These are phyloP conservation scores for Varanus salvator DNA, from an alignment of 2,113 vertebrate species.

Conservation along the genomic window DNA sequence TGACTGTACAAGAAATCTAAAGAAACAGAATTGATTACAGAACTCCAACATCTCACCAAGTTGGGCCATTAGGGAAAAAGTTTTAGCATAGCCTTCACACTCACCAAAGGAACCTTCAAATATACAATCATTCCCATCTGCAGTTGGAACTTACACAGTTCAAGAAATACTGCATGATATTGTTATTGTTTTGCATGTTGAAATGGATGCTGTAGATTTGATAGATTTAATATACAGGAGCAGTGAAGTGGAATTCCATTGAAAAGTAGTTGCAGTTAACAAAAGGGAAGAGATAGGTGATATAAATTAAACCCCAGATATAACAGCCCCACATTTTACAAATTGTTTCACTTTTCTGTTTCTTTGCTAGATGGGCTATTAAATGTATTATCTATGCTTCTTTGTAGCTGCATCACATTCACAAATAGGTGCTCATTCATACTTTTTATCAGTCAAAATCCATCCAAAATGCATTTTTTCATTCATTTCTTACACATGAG, in stretches of 20 bases:
- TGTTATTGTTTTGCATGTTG: not conserved
- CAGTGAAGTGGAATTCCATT: not conserved
- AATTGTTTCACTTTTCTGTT: not conserved
- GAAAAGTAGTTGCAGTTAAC: constrained; percentile 9
- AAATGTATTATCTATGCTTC: not conserved
- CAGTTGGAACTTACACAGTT: not conserved
- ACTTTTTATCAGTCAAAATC: not conserved
- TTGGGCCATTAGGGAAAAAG: not conserved
- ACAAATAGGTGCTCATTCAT: not conserved
- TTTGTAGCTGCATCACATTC: not conserved
- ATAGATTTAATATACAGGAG: not conserved
- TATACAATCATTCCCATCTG: too few species aligned
- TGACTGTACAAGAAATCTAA: not conserved
- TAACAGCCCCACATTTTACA: constrained; percentile 12
- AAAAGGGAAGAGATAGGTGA: constrained; percentile 12
- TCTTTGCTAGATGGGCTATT: not conserved
- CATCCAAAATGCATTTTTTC: not conserved
- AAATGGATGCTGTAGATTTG: not conserved
- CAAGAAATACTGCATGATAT: not conserved
- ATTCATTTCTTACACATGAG: not conserved
- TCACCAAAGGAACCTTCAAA: not conserved
- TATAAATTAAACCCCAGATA: not conserved
- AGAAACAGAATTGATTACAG: not conserved
- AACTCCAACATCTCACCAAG: not conserved
- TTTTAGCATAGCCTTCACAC: not conserved